Conservation (phyloP, 30 jellyfish, hydroid and myxozoan species). For the Hydra vulgaris region DNA sequence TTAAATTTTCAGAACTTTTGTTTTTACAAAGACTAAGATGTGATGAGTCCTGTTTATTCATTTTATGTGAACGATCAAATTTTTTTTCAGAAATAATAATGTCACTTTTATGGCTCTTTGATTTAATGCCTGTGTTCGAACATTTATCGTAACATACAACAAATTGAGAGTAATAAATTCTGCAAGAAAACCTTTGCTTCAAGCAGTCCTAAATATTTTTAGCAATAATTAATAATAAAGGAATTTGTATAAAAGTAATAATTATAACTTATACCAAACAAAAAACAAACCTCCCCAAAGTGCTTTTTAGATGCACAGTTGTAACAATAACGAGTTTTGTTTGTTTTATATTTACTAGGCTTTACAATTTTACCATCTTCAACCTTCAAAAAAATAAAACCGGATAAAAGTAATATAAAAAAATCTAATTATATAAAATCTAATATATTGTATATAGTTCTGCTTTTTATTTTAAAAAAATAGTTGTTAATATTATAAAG, state of each 20-base stretch:
- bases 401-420: not conserved
- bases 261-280: too few species aligned
- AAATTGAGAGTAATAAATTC: slow-evolving; percentile 28
- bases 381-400: not conserved
- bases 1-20: not conserved
- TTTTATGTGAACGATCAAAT: not conserved
- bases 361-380: slow-evolving; percentile 14
- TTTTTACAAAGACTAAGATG: not conserved
- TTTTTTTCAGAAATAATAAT: not conserved
- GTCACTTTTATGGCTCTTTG: not conserved
- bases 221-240: too few species aligned
- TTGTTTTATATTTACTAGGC: not conserved
- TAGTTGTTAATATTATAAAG: too few species aligned
- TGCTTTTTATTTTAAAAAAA: too few species aligned
- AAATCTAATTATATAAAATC: too few species aligned
- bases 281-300: slow-evolving; percentile 48
- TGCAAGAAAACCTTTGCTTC: slow-evolving; percentile 14
- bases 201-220: slow-evolving; percentile 28
- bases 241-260: not conserved
- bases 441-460: too few species aligned
- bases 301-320: slow-evolving; percentile 49
- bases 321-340: slow-evolving; percentile 27
- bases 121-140: slow-evolving; percentile 2
- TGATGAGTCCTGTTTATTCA: not conserved
- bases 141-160: slow-evolving; percentile 42